These are phyloP conservation scores for Eptatretus burgeri DNA, from an alignment of 2,113 vertebrate species.

Conservation along the genomic window DNA sequence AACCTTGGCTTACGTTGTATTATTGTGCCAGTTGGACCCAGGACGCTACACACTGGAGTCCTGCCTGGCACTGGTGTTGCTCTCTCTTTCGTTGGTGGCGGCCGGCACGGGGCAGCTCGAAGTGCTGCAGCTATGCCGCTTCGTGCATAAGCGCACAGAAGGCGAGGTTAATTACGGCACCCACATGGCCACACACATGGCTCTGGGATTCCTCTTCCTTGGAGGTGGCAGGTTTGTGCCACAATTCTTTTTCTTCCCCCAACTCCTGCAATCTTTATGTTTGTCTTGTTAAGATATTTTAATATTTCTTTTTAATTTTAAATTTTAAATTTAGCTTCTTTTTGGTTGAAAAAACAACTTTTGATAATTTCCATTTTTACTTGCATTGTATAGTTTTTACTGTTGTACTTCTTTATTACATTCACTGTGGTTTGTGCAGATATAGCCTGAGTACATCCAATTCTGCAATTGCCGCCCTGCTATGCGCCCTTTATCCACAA, in stretches of 20 bases:
- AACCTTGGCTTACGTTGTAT: too few relatives aligned
- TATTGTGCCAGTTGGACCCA: too few relatives aligned
- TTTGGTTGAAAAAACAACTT: background rate
- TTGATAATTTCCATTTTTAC: too few relatives aligned
- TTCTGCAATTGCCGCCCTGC: constrained; percentile 70
- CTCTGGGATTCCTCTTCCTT: constrained; percentile 63
- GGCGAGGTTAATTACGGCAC: constrained; percentile 97
- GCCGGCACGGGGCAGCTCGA: constrained; percentile 65
- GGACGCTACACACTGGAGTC: constrained; percentile 77
- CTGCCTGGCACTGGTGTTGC: constrained; percentile 53
- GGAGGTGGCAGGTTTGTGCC: constrained; percentile 62
- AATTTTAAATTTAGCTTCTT: background rate
- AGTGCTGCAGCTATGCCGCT: constrained; percentile 72
- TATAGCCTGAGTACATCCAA: constrained; percentile 78
- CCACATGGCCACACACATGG: constrained; percentile 93
- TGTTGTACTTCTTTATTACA: too few relatives aligned
- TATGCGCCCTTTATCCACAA: constrained; percentile 79
- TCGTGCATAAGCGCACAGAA: constrained; percentile 64
- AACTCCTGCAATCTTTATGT: background rate
- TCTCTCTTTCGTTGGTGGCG: constrained; percentile 83
- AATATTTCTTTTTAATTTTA: background rate
- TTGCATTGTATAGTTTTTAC: too few relatives aligned
- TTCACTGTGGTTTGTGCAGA: constrained; percentile 15
- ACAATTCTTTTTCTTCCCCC: background rate
- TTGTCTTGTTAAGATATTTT: too few relatives aligned